Conservation (phyloP, 2,113 vertebrate species). For the Trochalopteron elliotii region DNA sequence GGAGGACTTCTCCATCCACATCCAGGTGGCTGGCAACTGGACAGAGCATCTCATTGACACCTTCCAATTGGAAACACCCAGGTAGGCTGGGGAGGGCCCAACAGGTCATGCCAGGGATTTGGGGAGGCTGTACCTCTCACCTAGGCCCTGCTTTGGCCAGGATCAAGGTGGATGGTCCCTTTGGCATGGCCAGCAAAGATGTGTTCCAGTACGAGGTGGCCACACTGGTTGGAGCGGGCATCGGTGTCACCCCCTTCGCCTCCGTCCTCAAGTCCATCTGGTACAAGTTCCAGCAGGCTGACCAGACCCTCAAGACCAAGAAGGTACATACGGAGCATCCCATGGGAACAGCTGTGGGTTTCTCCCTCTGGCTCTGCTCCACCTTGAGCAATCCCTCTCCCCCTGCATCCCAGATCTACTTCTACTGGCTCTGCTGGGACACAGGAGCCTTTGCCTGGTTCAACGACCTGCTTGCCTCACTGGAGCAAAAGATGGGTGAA, state of each 20-base stretch:
- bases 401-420: conserved; percentile 83
- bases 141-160: conserved; percentile 52
- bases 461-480: conserved; percentile 83
- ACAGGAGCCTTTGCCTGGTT: conserved; percentile 92
- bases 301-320: conserved; percentile 84
- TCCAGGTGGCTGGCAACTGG: conserved; percentile 87
- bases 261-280: conserved; percentile 93
- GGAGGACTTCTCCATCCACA: conserved; percentile 88
- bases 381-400: not conserved
- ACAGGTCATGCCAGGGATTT: not conserved
- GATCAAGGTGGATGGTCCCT: conserved; percentile 89
- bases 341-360: not conserved
- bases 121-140: not conserved
- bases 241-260: conserved; percentile 90
- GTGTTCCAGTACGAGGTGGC: conserved; percentile 91
- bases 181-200: conserved; percentile 90
- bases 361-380: not conserved
- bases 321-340: conserved; percentile 66
- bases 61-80: conserved; percentile 74
- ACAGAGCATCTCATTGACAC: conserved; percentile 79
- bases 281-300: conserved; percentile 86
- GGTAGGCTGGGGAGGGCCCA: conserved; percentile 58
- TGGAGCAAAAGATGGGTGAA: conserved; percentile 89
- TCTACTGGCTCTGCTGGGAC: conserved; percentile 94
- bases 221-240: conserved; percentile 89